Base-by-base conservation (phyloP, 30 jellyfish, hydroid and myxozoan genomes). In the Euphysa ruthae region DNA sequence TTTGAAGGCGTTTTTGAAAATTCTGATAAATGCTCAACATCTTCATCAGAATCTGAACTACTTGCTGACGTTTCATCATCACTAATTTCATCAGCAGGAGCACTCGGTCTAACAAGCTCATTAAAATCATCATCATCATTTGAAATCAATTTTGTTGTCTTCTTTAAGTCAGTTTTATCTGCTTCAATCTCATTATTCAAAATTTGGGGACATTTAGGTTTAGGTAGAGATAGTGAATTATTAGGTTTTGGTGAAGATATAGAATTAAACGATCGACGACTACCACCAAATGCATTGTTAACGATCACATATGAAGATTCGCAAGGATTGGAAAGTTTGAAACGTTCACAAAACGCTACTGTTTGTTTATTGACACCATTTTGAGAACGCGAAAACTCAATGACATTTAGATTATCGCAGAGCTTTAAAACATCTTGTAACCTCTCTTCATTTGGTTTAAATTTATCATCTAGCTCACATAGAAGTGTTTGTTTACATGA, bases 61-160 rank as follows among this genome's bases (percentile, higher is more conserved):
- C 14, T 26, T 5, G 34, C 18, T 5, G 1, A 38, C n/a, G n/a
- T n/a, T n/a, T n/a, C n/a, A n/a, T n/a, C n/a, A n/a, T n/a, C n/a
- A n/a, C n/a, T n/a, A 66, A 52, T 46, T 24, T 66, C 79, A n/a
- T 66, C 79, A 15, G 79, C 52, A 19, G 25, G 24, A 4, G 79
- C 43, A 0, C 34, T 61, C 26, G 74, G 74, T 18, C 34, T 61
- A 4, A 33, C 34, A 61, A 61, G 74, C 20, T 61, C 74, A 18
- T 33, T 32, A 34, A 61, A 61, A 20, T 61, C 74, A 27, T 61
- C 74, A 26, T 61, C 74, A n/a, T n/a, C n/a, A n/a, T n/a, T 10
- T 29, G 28, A 12, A 15, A 15, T 0, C n/a, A 12, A 13, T n/a
- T 15, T 6, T 18, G 24, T 27, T n/a, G n/a, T n/a, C n/a, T n/a